Percentiles rank a stretch among this genome's conserved stretches.
Conservation (phyloP, 2,888 invertebrate genomes). For the Epinotia nisella region DNA sequence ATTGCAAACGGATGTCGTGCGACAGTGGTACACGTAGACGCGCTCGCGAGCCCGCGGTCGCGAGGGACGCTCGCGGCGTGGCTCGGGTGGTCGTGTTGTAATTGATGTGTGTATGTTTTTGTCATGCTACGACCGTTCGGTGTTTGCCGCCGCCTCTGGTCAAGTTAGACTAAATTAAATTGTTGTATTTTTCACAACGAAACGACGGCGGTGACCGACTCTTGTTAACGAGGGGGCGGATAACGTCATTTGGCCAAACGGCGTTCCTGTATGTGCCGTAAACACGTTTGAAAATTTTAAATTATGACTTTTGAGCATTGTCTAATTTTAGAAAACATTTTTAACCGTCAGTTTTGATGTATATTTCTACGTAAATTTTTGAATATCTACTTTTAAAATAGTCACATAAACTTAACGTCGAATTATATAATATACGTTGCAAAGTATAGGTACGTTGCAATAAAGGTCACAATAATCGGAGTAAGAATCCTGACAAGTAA, state of each 20-base stretch:
- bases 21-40: conserved; percentile 15
- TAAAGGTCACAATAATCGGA: background rate
- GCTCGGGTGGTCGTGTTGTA: conserved; percentile 61
- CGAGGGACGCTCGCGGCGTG: conserved; percentile 59
- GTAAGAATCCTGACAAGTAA: conserved; percentile 29
- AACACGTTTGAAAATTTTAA: conserved; percentile 57
- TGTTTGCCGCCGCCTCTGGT: conserved; percentile 70
- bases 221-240: conserved; percentile 67
- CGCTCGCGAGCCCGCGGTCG: conserved; percentile 63
- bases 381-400: background rate
- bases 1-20: conserved; percentile 29
- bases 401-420: background rate
- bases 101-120: conserved; percentile 82
- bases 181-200: conserved; percentile 80
- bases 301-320: conserved; percentile 49
- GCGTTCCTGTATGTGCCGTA: conserved; percentile 52
- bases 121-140: conserved; percentile 66
- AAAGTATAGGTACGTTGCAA: background rate
- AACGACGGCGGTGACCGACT: conserved; percentile 68
- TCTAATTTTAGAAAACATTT: conserved; percentile 43
- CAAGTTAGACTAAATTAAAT: conserved; percentile 82
- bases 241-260: conserved; percentile 67
- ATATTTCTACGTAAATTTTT: background rate
- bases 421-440: no score
- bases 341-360: conserved; percentile 24